Percentiles rank a stretch among this genome's conserved stretches.
These are phyloP conservation scores for Eristalis pertinax DNA, from an alignment of 2,888 invertebrate species.

Conservation along the genomic window DNA sequence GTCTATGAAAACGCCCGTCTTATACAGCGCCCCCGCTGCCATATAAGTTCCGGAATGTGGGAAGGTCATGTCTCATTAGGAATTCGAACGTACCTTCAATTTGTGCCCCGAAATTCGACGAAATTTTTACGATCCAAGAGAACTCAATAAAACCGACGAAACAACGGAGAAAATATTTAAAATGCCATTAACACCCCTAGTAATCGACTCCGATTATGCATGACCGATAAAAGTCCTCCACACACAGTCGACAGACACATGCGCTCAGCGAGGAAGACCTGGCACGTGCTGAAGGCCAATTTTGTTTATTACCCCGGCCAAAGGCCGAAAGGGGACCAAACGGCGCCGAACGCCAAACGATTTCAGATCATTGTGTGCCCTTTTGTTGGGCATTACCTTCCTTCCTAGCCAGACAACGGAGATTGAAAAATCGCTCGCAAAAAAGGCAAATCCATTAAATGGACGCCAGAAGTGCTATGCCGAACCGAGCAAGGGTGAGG, in stretches of 20 bases:
- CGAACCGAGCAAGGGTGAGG: not conserved
- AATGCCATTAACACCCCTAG: not conserved
- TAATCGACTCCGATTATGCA: conserved; percentile 1
- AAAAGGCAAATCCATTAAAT: conserved; percentile 32
- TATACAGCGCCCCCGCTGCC: not conserved
- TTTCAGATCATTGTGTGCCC: conserved; percentile 4
- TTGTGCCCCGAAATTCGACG: not conserved
- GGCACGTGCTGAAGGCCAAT: not conserved
- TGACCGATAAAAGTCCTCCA: not conserved
- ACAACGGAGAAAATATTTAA: not conserved
- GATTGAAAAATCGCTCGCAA: conserved; percentile 22
- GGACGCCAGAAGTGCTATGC: not conserved
- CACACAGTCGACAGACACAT: not conserved
- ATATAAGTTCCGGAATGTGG: not conserved
- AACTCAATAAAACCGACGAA: not conserved
- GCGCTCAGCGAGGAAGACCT: not conserved
- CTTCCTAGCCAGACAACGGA: conserved; percentile 9
- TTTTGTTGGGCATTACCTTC: conserved; percentile 32
- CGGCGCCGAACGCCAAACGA: not conserved
- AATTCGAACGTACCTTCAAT: not conserved
- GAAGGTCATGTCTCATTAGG: not conserved
- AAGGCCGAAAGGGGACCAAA: no score
- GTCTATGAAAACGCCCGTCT: not conserved
- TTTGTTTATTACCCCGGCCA: not conserved
- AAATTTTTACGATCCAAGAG: not conserved